Conservation (phyloP, 2,797 vertebrate species). For the Poeciliopsis gracilis region DNA sequence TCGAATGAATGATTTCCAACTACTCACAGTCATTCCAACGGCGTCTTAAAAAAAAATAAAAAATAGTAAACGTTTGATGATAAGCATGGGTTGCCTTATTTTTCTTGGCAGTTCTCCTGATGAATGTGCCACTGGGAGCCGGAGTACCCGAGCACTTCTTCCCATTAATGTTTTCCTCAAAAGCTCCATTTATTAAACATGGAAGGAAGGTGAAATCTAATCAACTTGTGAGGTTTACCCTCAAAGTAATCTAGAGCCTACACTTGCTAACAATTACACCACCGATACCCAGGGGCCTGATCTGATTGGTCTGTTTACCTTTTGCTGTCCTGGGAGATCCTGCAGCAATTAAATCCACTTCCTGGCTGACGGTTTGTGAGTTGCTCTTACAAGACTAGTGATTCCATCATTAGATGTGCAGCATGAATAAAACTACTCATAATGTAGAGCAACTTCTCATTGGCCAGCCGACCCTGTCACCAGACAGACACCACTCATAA, state of each 20-base stretch:
- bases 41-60: slow-evolving; percentile 36
- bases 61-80: slow-evolving; percentile 50
- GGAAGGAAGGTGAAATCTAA: slow-evolving; percentile 58
- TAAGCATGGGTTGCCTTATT: slow-evolving; percentile 63
- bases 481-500: slow-evolving; percentile 65
- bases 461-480: slow-evolving; percentile 56
- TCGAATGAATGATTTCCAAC: slow-evolving; percentile 73
- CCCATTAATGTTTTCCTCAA: slow-evolving; percentile 63
- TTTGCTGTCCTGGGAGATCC: slow-evolving; percentile 66
- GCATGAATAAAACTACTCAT: slow-evolving; percentile 67
- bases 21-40: slow-evolving; percentile 44
- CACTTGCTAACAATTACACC: slow-evolving; percentile 76
- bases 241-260: slow-evolving; percentile 53
- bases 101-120: slow-evolving; percentile 69
- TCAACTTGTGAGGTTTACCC: slow-evolving; percentile 67
- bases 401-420: slow-evolving; percentile 50
- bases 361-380: slow-evolving; percentile 58
- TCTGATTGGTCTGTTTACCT: slow-evolving; percentile 78
- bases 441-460: slow-evolving; percentile 63
- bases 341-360: slow-evolving; percentile 68
- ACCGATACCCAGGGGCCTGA: slow-evolving; percentile 58
- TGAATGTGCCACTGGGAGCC: slow-evolving; percentile 44
- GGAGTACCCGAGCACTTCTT: slow-evolving; percentile 36
- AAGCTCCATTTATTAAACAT: slow-evolving; percentile 57
- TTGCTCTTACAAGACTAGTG: slow-evolving; percentile 51